Evolutionary conservation across 1,140 invertebrate genomes (phyloP), one percentile per base, ranked within the genome.

Genomic region (Sesamia nonagrioides): DNA sequence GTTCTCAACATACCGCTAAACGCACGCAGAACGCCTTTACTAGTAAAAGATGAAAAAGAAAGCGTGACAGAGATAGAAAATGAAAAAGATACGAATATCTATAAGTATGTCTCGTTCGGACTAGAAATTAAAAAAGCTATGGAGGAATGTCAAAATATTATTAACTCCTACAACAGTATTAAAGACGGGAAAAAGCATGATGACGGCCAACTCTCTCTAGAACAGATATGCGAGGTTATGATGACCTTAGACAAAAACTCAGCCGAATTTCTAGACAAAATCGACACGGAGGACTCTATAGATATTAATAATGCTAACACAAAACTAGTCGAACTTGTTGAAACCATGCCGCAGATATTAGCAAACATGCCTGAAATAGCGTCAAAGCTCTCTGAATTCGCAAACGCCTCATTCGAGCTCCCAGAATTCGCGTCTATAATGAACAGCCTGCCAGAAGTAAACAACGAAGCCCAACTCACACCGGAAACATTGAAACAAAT

Each of bases 401-500:
- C 92, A 0, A 92, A 91, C 78, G 85, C 89, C 0, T 90, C 89
- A 0, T 89, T 92, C 58, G 93, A 94, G 79, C 35, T 94, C 17
- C 92, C 92, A 0, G 92, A 94, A 82, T 93, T 93, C 40, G 91
- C 89, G 15, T 93, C 93, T 0, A 91, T 94, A 15, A 92, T 93
- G 88, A 91, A 80, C 17, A 93, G 84, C 58, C 56, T 94, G 18
- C 92, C 92, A 0, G 93, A 94, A 7, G 89, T 93, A 0, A 89
- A 88, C 52, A 90, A 87, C 18, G 93, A 95, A 60, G 89, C 90
- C 1, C 93, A 95, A 74, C 50, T 95, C 0, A 93, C 93, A 0
- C 92, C 92, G 13, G 93, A 95, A 82, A 95, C 93, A 0, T 72
- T 95, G n/a, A 94, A 91, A 86, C 93, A 95, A 76, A 94, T 95